Evolutionary conservation across 2,888 invertebrate genomes (phyloP).

Genomic region (Phengaris arion): DNA sequence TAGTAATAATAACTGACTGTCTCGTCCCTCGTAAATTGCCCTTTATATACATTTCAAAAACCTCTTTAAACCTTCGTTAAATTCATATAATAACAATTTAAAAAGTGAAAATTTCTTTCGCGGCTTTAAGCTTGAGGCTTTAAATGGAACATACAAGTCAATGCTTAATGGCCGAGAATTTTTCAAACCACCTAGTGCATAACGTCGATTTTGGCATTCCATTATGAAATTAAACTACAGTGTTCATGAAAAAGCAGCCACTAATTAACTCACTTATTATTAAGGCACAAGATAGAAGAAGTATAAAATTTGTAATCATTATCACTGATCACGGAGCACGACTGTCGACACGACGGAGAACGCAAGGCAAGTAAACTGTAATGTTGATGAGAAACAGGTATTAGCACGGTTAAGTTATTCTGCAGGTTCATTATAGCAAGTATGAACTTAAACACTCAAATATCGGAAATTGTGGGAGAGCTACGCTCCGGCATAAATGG

Average conservation of each 20-base stretch:
- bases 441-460: too few relatives aligned
- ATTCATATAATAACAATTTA: too few relatives aligned
- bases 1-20: too few relatives aligned
- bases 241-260: neutral
- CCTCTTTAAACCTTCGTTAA: too few relatives aligned
- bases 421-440: neutral
- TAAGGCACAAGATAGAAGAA: neutral
- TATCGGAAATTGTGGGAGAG: too few relatives aligned
- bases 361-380: neutral
- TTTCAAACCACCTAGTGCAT: neutral
- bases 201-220: neutral
- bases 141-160: too few relatives aligned
- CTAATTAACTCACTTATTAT: neutral
- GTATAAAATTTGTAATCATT: neutral
- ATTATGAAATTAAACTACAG: neutral
- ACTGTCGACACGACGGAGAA: too few relatives aligned
- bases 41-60: too few relatives aligned
- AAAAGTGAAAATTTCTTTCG: neutral
- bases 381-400: neutral
- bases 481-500: too few relatives aligned
- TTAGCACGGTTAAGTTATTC: neutral
- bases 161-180: neutral
- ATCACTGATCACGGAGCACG: neutral
- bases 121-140: too few relatives aligned
- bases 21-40: too few relatives aligned